Evolutionary conservation across 2,113 vertebrate genomes (phyloP).

Genomic region (Mus pahari): DNA sequence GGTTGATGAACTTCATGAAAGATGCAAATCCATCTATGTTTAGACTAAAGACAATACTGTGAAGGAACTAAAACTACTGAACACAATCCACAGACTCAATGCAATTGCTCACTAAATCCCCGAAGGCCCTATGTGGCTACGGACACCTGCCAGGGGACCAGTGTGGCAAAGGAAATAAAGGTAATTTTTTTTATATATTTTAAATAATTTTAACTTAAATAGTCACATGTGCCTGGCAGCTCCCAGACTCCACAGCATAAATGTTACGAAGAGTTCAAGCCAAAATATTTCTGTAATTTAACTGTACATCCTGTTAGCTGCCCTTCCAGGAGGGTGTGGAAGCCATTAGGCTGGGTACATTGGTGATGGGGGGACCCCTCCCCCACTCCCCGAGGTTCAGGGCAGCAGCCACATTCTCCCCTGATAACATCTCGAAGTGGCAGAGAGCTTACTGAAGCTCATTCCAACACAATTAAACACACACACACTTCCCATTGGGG

Average conservation of each 20-base stretch:
- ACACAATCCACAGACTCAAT: not conserved
- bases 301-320: not conserved
- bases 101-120: not conserved
- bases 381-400: not conserved
- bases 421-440: conserved; percentile 67
- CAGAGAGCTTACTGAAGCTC: conserved; percentile 56
- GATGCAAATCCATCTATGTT: not conserved
- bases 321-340: conserved; percentile 38
- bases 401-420: conserved; percentile 36
- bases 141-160: not conserved
- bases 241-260: not conserved
- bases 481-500: conserved; percentile 54
- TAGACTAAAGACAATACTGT: not conserved
- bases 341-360: not conserved
- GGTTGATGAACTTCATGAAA: not conserved
- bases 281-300: not conserved
- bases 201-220: conserved; percentile 13
- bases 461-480: conserved; percentile 61
- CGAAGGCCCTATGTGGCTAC: not conserved
- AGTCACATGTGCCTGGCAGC: not conserved
- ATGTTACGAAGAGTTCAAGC: not conserved
- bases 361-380: not conserved
- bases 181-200: not conserved
- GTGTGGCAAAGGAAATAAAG: not conserved
- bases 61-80: not conserved